Base-by-base conservation (phyloP, 1,140 invertebrate species). In the Atta texana region DNA sequence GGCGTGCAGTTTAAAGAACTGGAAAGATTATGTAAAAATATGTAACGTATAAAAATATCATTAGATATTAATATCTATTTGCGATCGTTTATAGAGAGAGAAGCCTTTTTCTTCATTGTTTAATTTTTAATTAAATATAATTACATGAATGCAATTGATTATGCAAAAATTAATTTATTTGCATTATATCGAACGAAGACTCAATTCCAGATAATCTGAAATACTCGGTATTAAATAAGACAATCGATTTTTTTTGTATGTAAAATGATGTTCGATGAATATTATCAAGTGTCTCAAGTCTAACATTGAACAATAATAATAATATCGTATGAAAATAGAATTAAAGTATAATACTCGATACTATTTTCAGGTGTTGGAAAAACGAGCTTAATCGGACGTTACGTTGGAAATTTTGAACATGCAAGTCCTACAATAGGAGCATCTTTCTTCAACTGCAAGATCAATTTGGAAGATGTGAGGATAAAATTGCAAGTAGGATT, bases 391-490 rank as follows among this genome's bases (percentile, higher is more conserved):
- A 97, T 98, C 63, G 96, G 97, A 6, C 96, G 97, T 59, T 98
- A 98, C 95, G 96, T 98, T 39, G 97, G 97, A 53, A 97, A 98
- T 90, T 97, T 98, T 92, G 97, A 96, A 84, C 96, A 96, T 89
- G 96, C 97, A 14, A 97, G 96, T 78, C 97, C 98, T 16, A 98
- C 98, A 10, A 98, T 98, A 91, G 98, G 98, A 2, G 98, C 98
- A 51, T 98, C 98, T 3, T 98, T 98, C 95, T 98, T 98, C 92
- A 98, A 97, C 6, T 98, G 97, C 93, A 98, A 97, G 93, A 96
- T 98, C 88, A 97, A 97, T 76, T 87, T 97, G 49, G 96, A 96
- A 5, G 96, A 97, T 87, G 96, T 96, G 85, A 96, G 95, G 93
- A 96, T 98, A 10, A 97, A 97, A 95, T 93, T 98, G 89, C 97